Evolutionary conservation across 1,140 invertebrate genomes (phyloP), one percentile per base, ranked within the genome.

Genomic region (Tenebrio molitor): DNA sequence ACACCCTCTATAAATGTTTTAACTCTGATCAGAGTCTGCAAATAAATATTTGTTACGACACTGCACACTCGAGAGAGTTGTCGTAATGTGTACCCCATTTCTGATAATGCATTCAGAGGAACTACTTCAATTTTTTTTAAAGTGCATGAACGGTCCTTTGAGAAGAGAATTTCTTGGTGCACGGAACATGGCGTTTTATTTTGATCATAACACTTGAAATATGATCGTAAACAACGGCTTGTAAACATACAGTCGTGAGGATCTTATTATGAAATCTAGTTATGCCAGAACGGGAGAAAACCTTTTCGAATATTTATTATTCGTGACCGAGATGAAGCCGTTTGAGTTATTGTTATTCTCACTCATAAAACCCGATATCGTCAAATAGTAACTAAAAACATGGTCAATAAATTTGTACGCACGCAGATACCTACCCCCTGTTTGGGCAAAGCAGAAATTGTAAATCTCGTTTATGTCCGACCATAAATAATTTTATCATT

Each of bases 301-400:
- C 50, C 50, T 58, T 58, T 58, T 58, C 7, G 21, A 14, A 58
- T 58, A 58, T 58, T 58, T 58, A 58, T 58, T 21, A 58, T 58
- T 58, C 50, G 50, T 58, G 50, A 58, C 50, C 23, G 5, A 29
- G 29, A 58, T 14, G 50, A 14, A 58, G 23, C 50, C 8, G 23
- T 58, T 58, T 58, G 50, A 29, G 14, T 58, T 58, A 58, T 53
- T 53, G 46, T 53, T 53, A 53, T 53, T 53, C 19, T 16, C 46
- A 53, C 7, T 53, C 46, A 14, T 53, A 53, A 44, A 53, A 53
- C 21, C 7, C 1, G 46, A 39, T 39, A 39, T 12, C 36, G 5
- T 39, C 36, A 39, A 39, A 39, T 12, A 7, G 36, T 39, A 39
- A 39, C 17, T 53, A 53, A 53, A 50, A 53, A 53, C 46, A 53